phyloP scores from a whole-genome alignment of 2,888 invertebrate genomes.

The Autographa pulchrina region DNA sequence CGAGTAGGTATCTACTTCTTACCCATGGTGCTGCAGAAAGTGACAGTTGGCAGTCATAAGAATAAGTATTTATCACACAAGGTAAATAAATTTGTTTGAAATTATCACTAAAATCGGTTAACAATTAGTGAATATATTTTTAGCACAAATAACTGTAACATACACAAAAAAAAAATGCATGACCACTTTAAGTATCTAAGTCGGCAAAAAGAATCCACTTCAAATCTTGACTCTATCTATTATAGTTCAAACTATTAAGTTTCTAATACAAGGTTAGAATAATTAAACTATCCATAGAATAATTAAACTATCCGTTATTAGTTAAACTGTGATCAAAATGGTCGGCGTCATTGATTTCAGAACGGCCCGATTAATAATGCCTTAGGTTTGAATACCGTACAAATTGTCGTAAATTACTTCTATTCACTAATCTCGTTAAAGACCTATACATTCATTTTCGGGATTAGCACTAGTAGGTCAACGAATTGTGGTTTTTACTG shows the following conservation, averaged over 20 bases:
- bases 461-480: conserved; percentile 16
- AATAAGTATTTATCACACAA: no score
- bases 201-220: no score
- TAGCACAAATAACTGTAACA: no score
- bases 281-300: conserved; percentile 35
- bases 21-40: no score
- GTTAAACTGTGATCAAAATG: conserved; percentile 43
- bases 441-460: conserved; percentile 20
- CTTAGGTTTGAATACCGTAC: conserved; percentile 41
- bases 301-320: conserved; percentile 38
- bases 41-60: no score
- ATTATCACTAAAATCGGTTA: no score
- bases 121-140: no score
- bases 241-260: neutral
- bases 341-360: conserved; percentile 44
- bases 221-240: neutral
- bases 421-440: conserved; percentile 38
- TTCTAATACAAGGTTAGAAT: conserved; percentile 25
- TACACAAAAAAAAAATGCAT: no score
- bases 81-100: no score
- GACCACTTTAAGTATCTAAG: no score
- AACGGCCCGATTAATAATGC: conserved; percentile 49
- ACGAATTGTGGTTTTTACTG: conserved; percentile 26
- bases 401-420: conserved; percentile 57
- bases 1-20: no score